A percentile compares a stretch with the other conserved stretches of the same genome.
These are phyloP conservation scores for Helicoverpa assulta DNA, from an alignment of 2,888 invertebrate genomes.

Conservation along the genomic window DNA sequence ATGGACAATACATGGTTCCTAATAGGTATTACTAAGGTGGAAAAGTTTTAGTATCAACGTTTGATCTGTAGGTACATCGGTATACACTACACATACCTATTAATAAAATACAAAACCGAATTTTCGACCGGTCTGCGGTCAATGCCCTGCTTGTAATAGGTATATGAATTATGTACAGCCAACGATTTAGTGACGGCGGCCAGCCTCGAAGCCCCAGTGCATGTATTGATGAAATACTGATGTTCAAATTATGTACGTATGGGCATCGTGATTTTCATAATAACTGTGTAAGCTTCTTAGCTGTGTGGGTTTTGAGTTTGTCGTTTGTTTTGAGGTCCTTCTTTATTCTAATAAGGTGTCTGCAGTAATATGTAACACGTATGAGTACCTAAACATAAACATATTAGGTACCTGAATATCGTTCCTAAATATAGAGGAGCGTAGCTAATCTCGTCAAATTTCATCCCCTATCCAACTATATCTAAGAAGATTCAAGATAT, in stretches of 20 bases:
- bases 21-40: too few relatives aligned
- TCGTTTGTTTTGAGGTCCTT: too few relatives aligned
- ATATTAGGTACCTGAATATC: too few relatives aligned
- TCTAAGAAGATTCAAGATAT: neutral
- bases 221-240: conserved; percentile 32
- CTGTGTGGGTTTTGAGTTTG: neutral
- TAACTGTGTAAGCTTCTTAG: too few relatives aligned
- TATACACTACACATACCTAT: too few relatives aligned
- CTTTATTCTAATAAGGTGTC: too few relatives aligned
- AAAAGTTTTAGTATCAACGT: conserved; percentile 19
- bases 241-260: conserved; percentile 25
- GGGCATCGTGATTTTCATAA: conserved; percentile 5
- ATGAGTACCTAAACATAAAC: too few relatives aligned
- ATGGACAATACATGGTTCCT: too few relatives aligned
- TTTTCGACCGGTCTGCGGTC: conserved; percentile 34
- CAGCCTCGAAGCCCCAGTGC: conserved; percentile 17
- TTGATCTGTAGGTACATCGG: conserved; percentile 19
- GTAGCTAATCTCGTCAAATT: neutral
- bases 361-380: too few relatives aligned
- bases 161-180: conserved; percentile 49
- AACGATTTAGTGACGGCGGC: conserved; percentile 35
- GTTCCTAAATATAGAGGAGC: too few relatives aligned
- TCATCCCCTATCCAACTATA: neutral
- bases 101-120: conserved; percentile 44
- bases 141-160: conserved; percentile 44